These are phyloP conservation scores for Percopsis omiscomaycus DNA, from an alignment of 2,797 vertebrate species.

Conservation along the genomic window DNA sequence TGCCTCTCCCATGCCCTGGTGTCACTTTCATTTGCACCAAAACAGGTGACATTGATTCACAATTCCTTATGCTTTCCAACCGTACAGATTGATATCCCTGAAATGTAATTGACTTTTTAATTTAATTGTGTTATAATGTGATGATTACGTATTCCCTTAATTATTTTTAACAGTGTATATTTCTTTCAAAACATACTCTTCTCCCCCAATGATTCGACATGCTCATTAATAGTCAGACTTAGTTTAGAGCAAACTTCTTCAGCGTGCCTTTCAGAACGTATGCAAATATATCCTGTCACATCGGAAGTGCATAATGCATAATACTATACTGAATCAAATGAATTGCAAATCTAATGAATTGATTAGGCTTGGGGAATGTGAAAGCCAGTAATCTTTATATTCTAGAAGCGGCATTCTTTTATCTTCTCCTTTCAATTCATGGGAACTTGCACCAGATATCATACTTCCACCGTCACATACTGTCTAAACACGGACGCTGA, in stretches of 20 bases:
- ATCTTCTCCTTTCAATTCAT: constrained; percentile 18
- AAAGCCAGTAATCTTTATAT: constrained; percentile 27
- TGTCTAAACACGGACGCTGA: no score
- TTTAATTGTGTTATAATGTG: no score
- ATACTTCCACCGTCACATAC: not conserved
- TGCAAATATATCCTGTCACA: constrained; percentile 19
- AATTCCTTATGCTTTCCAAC: no score
- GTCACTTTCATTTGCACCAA: no score
- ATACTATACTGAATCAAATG: constrained; percentile 31
- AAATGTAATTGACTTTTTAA: no score
- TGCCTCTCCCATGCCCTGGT: no score
- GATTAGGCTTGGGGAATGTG: constrained; percentile 33
- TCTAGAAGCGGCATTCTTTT: constrained; percentile 27
- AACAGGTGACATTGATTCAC: no score
- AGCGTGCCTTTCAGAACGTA: constrained; percentile 11
- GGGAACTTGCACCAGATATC: constrained; percentile 18
- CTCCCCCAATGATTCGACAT: constrained; percentile 1
- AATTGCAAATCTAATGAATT: constrained; percentile 42
- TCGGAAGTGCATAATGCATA: constrained; percentile 36
- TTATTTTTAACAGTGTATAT: no score
- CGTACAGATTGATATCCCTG: no score
- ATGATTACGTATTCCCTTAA: no score
- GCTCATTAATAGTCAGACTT: not conserved
- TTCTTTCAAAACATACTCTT: not conserved
- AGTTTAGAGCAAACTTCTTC: constrained; percentile 11